Conservation (phyloP, 2,888 invertebrate genomes). For the Proisotoma minuta region DNA sequence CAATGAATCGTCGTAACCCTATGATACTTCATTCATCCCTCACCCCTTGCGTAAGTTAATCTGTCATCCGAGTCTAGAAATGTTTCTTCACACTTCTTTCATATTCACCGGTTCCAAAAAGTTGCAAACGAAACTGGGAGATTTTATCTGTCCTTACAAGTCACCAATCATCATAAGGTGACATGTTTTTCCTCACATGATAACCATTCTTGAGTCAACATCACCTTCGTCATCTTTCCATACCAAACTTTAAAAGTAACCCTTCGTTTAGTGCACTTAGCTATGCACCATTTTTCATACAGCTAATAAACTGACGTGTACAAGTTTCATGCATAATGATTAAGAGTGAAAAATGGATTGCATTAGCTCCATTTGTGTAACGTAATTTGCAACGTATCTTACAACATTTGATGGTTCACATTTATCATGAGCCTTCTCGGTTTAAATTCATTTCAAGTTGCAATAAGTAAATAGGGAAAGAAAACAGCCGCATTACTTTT, state of each 20-base stretch:
- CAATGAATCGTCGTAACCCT: conserved; percentile 41
- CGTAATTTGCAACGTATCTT: background rate
- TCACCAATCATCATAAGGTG: conserved; percentile 28
- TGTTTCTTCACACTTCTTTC: background rate
- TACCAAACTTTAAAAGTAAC: too few relatives aligned
- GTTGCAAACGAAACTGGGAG: background rate
- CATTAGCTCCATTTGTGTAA: background rate
- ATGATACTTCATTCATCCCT: conserved; percentile 41
- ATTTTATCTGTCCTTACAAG: background rate
- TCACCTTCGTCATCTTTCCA: conserved; percentile 14
- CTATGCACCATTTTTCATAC: background rate
- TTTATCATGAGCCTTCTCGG: too few relatives aligned
- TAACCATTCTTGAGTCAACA: conserved; percentile 29
- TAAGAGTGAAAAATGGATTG: background rate
- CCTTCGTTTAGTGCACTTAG: too few relatives aligned
- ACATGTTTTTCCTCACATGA: conserved; percentile 40
- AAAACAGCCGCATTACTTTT: too few relatives aligned
- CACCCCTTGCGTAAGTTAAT: conserved; percentile 35
- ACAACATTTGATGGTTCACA: too few relatives aligned
- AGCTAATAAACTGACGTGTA: background rate
- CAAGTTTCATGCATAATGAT: background rate
- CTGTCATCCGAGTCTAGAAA: conserved; percentile 3
- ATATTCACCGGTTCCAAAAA: conserved; percentile 12
- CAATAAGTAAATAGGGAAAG: too few relatives aligned
- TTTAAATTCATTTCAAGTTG: too few relatives aligned